Percentiles rank a stretch among this genome's conserved stretches.
Conservation (phyloP, 2,113 vertebrate genomes). For the Protobothrops mucrosquamatus region DNA sequence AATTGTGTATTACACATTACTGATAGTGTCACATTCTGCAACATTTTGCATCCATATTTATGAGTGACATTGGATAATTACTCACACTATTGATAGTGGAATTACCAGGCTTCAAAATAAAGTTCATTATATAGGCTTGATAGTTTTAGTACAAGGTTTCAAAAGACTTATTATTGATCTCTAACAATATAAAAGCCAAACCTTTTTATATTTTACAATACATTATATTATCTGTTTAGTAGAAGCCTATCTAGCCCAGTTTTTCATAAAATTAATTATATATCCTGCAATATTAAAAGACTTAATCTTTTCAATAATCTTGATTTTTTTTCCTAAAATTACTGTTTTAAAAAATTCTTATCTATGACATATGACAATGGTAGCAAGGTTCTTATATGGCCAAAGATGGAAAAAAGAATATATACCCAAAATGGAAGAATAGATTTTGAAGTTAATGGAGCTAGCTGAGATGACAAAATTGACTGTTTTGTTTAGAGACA, state of each 20-base stretch:
- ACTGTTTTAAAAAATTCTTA: not conserved
- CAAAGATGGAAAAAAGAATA: not conserved
- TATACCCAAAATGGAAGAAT: not conserved
- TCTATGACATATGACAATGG: not conserved
- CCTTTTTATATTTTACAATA: not conserved
- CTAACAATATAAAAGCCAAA: not conserved
- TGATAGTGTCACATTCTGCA: not conserved
- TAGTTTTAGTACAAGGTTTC: not conserved
- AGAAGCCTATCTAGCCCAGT: not conserved
- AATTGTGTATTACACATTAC: not conserved
- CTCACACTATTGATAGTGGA: not conserved
- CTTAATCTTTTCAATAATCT: not conserved
- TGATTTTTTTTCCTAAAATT: not conserved
- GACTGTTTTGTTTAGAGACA: not conserved
- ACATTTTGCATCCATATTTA: not conserved
- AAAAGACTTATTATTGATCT: not conserved
- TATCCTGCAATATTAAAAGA: not conserved
- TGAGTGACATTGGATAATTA: not conserved
- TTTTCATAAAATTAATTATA: not conserved
- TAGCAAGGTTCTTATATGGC: not conserved
- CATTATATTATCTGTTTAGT: not conserved
- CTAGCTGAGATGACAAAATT: not conserved
- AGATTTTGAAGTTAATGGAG: too few relatives aligned
- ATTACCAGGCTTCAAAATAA: not conserved
- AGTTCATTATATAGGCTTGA: not conserved